Evolutionary conservation across 1,140 invertebrate genomes (phyloP).

Genomic region (Danaus melanippus): DNA sequence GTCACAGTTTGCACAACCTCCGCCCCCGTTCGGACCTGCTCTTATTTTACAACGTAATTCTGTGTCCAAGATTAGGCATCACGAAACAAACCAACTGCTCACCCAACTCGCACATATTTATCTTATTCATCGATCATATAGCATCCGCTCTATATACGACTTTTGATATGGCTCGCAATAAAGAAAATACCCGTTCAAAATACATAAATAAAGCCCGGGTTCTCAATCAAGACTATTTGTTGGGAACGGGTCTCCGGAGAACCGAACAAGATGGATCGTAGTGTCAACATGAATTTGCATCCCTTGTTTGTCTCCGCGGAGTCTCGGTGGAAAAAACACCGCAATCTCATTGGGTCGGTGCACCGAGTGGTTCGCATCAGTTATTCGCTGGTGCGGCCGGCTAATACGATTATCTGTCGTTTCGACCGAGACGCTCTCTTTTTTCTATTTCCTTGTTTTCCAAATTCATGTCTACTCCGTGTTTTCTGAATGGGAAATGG

Average conservation of each 20-base stretch:
- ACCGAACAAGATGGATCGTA: conserved; percentile 67
- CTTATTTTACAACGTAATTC: conserved; percentile 52
- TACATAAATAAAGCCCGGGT: conserved; percentile 47
- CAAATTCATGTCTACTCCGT: conserved; percentile 62
- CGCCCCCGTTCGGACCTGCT: conserved; percentile 23
- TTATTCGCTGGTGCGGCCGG: conserved; percentile 58
- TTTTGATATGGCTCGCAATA: too few relatives aligned
- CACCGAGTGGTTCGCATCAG: conserved; percentile 52
- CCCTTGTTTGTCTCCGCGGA: conserved; percentile 65
- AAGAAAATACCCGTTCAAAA: too few relatives aligned
- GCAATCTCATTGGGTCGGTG: conserved; percentile 67
- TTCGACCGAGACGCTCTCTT: conserved; percentile 60
- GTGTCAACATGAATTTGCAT: conserved; percentile 71
- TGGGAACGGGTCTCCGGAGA: conserved; percentile 58
- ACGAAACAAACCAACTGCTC: conserved; percentile 40
- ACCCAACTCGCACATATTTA: conserved; percentile 40
- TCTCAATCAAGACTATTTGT: conserved; percentile 66
- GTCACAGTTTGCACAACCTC: conserved; percentile 52
- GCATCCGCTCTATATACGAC: too few relatives aligned
- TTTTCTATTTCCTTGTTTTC: conserved; percentile 68
- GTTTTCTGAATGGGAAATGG: conserved; percentile 70
- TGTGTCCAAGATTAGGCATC: conserved; percentile 59
- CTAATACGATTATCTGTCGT: conserved; percentile 70
- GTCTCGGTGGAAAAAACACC: conserved; percentile 60
- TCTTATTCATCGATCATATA: conserved; percentile 6